Percentiles rank a stretch among this genome's conserved stretches.
Evolutionary conservation across 1,140 invertebrate species (phyloP).

Genomic region (Acarapis woodi): DNA sequence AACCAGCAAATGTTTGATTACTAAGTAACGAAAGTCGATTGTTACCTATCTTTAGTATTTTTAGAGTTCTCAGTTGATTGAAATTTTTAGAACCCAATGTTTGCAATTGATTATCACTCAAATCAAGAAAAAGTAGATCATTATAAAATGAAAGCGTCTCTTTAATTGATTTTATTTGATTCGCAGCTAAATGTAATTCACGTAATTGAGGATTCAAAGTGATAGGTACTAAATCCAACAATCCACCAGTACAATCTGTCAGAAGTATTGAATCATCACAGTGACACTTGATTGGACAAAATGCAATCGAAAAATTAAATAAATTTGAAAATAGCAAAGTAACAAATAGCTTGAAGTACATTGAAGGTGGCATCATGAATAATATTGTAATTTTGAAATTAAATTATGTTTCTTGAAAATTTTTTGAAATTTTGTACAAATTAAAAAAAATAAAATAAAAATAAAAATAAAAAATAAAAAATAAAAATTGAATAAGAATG

Average conservation of each 20-base stretch:
- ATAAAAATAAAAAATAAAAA: too few relatives aligned
- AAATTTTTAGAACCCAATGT: constrained; percentile 37
- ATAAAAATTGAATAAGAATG: too few relatives aligned
- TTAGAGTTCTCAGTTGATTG: constrained; percentile 33
- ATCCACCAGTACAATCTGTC: constrained; percentile 52
- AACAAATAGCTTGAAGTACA: too few relatives aligned
- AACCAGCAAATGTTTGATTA: constrained; percentile 37
- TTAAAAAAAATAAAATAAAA: too few relatives aligned
- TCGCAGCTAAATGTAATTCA: constrained; percentile 45
- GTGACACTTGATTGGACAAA: constrained; percentile 36
- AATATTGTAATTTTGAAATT: too few relatives aligned
- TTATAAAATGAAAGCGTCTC: constrained; percentile 57
- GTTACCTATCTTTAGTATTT: constrained; percentile 16
- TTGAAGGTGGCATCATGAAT: too few relatives aligned
- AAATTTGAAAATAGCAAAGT: too few relatives aligned
- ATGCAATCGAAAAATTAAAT: too few relatives aligned
- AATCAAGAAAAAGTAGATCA: constrained; percentile 45
- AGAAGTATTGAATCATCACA: constrained; percentile 62
- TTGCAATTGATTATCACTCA: constrained; percentile 49
- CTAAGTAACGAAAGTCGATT: constrained; percentile 19
- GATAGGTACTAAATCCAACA: constrained; percentile 58
- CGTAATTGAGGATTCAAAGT: constrained; percentile 63
- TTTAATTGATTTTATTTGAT: constrained; percentile 55
- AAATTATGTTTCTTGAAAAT: too few relatives aligned
- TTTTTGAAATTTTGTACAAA: too few relatives aligned